Percentiles rank a stretch among this genome's conserved stretches.
phyloP scores from a whole-genome alignment of 2,113 vertebrate genomes.

The Rattus rattus region DNA sequence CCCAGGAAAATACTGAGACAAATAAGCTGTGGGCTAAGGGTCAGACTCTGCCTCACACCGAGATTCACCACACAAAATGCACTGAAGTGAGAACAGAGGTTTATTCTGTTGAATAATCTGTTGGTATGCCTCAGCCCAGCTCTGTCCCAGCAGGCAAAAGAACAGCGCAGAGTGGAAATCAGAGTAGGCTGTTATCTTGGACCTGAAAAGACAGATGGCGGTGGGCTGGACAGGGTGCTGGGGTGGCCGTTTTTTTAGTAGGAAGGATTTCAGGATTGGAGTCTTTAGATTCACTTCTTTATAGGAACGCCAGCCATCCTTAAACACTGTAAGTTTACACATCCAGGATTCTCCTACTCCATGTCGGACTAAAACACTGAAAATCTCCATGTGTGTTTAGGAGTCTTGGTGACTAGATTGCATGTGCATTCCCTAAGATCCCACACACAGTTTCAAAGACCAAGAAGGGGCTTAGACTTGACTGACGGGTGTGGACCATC shows the following conservation, averaged over 20 bases:
- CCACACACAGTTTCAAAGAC: neutral
- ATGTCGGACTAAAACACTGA: rapidly evolving
- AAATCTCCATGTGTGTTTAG: neutral
- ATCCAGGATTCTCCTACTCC: neutral
- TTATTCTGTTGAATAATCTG: neutral
- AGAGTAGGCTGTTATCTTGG: neutral
- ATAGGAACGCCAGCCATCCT: neutral
- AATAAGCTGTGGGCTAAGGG: neutral
- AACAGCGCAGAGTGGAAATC: neutral
- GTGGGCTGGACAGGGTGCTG: neutral
- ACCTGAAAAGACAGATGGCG: neutral
- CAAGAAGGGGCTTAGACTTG: neutral
- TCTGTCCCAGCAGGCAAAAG: neutral
- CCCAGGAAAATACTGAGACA: neutral
- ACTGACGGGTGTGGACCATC: neutral
- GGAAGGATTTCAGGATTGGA: neutral
- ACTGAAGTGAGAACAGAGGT: neutral
- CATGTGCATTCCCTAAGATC: neutral
- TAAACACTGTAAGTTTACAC: neutral
- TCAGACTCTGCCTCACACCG: neutral
- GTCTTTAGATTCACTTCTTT: neutral
- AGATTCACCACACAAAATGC: neutral
- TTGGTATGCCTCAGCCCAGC: neutral
- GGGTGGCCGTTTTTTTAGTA: neutral
- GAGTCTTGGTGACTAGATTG: neutral